phyloP scores from a whole-genome alignment of 2,113 vertebrate species.

The Balaeniceps rex region DNA sequence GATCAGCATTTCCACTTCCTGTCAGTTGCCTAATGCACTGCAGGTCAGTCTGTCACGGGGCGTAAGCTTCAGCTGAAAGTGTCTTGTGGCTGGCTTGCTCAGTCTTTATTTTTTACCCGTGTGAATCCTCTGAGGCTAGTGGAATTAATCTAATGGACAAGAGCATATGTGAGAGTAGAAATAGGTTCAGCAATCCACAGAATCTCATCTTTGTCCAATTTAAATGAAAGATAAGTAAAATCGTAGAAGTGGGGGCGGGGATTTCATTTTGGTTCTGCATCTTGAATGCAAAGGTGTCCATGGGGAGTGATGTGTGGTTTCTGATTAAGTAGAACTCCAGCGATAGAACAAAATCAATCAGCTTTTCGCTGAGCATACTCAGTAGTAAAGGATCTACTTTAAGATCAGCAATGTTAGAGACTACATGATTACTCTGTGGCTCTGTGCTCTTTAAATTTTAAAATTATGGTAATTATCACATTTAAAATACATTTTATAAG shows the following conservation, averaged over 20 bases:
- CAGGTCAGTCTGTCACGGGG: not conserved
- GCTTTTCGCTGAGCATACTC: not conserved
- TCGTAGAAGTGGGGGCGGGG: not conserved
- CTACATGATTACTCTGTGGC: not conserved
- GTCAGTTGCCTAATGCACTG: not conserved
- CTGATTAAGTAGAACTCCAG: not conserved
- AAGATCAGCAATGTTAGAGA: not conserved
- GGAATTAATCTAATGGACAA: not conserved
- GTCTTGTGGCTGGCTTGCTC: not conserved
- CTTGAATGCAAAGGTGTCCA: not conserved
- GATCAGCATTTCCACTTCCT: not conserved
- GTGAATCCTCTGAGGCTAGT: not conserved
- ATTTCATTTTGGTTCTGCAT: not conserved
- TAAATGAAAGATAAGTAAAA: not conserved
- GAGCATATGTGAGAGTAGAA: not conserved
- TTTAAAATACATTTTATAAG: not conserved
- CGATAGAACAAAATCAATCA: not conserved
- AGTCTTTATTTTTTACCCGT: not conserved
- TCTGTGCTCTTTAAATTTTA: not conserved
- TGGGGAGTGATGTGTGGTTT: not conserved
- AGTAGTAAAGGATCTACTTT: not conserved
- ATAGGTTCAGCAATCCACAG: not conserved
- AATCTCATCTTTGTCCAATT: not conserved
- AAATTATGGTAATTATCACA: not conserved
- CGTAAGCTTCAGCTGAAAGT: not conserved